Evolutionary conservation across 2,113 vertebrate genomes (phyloP).

Genomic region (Chaetura pelagica): DNA sequence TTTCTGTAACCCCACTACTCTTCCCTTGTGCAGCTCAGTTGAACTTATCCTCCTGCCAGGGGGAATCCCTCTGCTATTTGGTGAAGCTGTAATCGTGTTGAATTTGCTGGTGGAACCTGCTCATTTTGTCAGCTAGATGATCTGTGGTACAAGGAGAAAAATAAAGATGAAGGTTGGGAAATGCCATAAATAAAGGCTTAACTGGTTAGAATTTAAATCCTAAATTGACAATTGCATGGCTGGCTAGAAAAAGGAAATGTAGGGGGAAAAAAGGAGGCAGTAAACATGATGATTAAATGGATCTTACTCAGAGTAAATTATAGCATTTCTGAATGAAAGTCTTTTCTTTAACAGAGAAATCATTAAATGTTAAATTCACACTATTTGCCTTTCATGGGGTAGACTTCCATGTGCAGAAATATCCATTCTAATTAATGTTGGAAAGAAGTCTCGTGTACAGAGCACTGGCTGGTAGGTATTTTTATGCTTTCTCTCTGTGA

Average conservation of each 20-base stretch:
- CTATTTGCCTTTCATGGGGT: constrained; percentile 60
- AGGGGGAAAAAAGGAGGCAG: constrained; percentile 11
- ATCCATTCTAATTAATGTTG: constrained; percentile 66
- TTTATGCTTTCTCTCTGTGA: constrained; percentile 46
- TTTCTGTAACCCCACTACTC: neutral
- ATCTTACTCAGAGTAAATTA: constrained; percentile 64
- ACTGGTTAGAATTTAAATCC: constrained; percentile 54
- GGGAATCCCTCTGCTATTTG: neutral
- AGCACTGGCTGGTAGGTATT: constrained; percentile 65
- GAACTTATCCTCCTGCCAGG: fast-evolving
- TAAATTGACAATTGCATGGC: constrained; percentile 50
- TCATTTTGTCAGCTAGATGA: neutral
- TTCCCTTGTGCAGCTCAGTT: neutral
- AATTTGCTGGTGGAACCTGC: fast-evolving
- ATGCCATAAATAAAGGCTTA: constrained; percentile 20
- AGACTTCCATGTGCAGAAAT: constrained; percentile 57
- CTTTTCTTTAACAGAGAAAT: constrained; percentile 56
- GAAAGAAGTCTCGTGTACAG: constrained; percentile 36
- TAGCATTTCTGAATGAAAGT: constrained; percentile 58
- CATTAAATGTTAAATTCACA: constrained; percentile 63
- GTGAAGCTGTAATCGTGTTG: neutral
- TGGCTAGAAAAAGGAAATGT: constrained; percentile 25
- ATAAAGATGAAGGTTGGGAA: neutral
- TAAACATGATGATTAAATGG: constrained; percentile 66
- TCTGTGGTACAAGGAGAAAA: neutral